These are phyloP conservation scores for Limenitis camilla DNA, from an alignment of 2,888 invertebrate species.

Conservation along the genomic window DNA sequence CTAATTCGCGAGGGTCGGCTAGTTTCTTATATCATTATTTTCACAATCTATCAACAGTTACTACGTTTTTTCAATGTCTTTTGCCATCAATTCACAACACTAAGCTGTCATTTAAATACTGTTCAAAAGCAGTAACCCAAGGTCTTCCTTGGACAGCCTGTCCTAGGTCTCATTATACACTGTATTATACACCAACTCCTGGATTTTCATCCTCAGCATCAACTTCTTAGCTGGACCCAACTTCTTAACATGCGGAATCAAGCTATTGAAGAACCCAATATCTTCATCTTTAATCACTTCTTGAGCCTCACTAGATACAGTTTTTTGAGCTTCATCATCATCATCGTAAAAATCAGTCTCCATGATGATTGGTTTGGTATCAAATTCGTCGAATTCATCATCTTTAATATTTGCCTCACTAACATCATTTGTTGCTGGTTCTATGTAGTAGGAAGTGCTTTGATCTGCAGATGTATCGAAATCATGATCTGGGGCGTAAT, in stretches of 20 bases:
- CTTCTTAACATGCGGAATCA: conserved; percentile 64
- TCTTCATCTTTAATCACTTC: conserved; percentile 59
- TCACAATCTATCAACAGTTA: too few relatives aligned
- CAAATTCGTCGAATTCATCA: conserved; percentile 67
- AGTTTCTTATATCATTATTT: too few relatives aligned
- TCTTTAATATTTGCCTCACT: conserved; percentile 45
- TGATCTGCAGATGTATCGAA: conserved; percentile 42
- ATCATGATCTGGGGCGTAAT: conserved; percentile 33
- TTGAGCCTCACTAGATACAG: conserved; percentile 26
- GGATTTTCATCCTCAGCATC: conserved; percentile 67
- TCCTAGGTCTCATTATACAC: conserved; percentile 56
- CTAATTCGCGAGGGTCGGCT: too few relatives aligned
- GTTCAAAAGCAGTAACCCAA: conserved; percentile 10
- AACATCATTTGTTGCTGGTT: conserved; percentile 31
- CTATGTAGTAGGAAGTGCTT: conserved; percentile 44
- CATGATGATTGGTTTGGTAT: conserved; percentile 63
- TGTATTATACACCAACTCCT: conserved; percentile 65
- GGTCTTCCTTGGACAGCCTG: conserved; percentile 11
- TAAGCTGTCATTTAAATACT: background rate
- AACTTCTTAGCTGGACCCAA: conserved; percentile 63
- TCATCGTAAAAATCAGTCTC: conserved; percentile 68
- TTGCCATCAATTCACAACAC: too few relatives aligned
- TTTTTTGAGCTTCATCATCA: conserved; percentile 54
- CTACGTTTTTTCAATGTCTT: too few relatives aligned
- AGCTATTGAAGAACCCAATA: conserved; percentile 63